phyloP scores from a whole-genome alignment of 2,797 vertebrate species.

The Pipistrellus nathusii region DNA sequence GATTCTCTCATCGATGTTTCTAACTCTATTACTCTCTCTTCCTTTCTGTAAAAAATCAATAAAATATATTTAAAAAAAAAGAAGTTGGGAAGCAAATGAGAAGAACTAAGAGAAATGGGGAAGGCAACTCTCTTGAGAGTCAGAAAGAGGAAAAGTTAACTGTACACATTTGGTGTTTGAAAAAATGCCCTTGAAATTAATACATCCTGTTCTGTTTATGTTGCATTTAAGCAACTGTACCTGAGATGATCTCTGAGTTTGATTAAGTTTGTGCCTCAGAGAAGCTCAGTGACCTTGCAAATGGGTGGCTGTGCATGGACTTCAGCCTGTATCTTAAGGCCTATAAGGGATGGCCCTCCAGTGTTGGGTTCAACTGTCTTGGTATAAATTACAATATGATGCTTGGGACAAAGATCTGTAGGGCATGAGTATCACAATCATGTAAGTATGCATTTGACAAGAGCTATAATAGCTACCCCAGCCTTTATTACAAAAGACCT shows the following conservation, averaged over 20 bases:
- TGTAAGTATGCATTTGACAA: background rate
- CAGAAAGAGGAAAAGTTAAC: background rate
- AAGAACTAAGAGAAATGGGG: background rate
- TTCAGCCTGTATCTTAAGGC: background rate
- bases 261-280: background rate
- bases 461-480: constrained; percentile 39
- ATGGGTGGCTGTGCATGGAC: background rate
- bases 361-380: background rate
- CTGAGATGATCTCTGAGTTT: background rate
- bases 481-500: constrained; percentile 57
- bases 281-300: background rate
- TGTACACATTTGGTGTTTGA: background rate
- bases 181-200: background rate
- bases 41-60: too few species aligned
- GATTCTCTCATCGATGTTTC: too few species aligned
- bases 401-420: constrained; percentile 56
- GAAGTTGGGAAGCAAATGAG: background rate
- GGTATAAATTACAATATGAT: background rate
- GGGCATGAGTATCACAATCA: constrained; percentile 43
- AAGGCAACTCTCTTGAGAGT: background rate
- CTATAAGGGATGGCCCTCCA: background rate
- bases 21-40: too few species aligned
- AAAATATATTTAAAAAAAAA: too few species aligned
- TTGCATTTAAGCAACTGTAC: background rate
- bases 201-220: background rate